Conservation (phyloP, 2,113 vertebrate genomes). For the Dipodomys merriami region DNA sequence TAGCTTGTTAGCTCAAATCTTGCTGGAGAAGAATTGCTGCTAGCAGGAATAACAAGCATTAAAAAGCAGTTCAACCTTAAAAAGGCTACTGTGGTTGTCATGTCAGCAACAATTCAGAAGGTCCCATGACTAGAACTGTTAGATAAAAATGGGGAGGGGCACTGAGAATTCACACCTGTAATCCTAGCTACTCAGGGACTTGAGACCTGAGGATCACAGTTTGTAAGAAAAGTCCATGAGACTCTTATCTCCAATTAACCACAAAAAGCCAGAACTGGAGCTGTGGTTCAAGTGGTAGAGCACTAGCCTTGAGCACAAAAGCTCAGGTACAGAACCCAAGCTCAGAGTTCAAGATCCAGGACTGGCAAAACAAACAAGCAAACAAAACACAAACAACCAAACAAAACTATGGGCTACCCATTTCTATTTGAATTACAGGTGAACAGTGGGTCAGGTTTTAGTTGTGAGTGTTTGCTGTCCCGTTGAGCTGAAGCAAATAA, state of each 20-base stretch:
- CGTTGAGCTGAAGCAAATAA: background rate
- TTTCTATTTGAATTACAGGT: conserved; percentile 28
- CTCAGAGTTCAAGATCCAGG: too few species aligned
- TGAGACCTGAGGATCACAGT: too few species aligned
- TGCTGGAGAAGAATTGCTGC: background rate
- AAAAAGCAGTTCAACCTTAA: background rate
- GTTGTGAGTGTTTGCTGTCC: background rate
- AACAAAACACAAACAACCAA: too few species aligned
- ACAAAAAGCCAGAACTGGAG: too few species aligned
- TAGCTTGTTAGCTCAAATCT: background rate
- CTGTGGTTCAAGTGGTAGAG: too few species aligned
- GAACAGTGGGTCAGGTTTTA: background rate
- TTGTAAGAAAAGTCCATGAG: too few species aligned
- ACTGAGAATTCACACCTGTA: too few species aligned
- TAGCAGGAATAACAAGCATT: background rate
- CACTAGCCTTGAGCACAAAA: too few species aligned
- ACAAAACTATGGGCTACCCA: background rate
- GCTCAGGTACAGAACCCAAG: too few species aligned
- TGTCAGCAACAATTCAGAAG: background rate
- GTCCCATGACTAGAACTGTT: background rate
- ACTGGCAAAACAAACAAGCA: too few species aligned
- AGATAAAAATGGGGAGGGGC: background rate
- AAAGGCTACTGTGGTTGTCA: background rate
- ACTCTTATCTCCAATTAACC: too few species aligned
- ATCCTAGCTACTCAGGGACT: too few species aligned